Conservation (phyloP, 2,888 invertebrate species). For the Bhutanitis thaidina region DNA sequence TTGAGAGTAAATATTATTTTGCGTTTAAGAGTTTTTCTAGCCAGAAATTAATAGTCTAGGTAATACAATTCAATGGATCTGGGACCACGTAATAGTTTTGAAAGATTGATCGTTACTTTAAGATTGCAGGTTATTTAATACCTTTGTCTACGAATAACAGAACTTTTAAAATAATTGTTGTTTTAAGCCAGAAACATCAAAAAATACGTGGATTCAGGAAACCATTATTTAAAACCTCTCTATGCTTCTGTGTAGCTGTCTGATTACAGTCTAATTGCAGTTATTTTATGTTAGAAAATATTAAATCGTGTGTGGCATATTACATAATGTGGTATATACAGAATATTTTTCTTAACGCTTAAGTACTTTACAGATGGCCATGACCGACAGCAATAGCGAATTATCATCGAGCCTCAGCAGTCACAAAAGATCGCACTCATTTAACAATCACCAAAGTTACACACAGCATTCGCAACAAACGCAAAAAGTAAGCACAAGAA, state of each 20-base stretch:
- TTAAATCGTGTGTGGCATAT: constrained; percentile 20
- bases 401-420: constrained; percentile 75
- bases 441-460: constrained; percentile 85
- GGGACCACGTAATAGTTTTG: constrained; percentile 15
- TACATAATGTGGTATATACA: background rate
- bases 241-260: constrained; percentile 39
- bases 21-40: background rate
- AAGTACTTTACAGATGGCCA: constrained; percentile 80
- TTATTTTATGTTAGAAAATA: constrained; percentile 23
- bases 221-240: constrained; percentile 28
- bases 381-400: constrained; percentile 78
- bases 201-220: constrained; percentile 16
- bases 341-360: background rate
- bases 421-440: constrained; percentile 85
- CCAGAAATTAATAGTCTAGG: background rate
- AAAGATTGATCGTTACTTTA: background rate
- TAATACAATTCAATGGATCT: constrained; percentile 6
- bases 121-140: background rate
- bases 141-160: too few relatives aligned
- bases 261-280: constrained; percentile 30
- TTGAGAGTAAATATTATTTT: constrained; percentile 8
- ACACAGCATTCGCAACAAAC: constrained; percentile 81
- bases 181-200: background rate
- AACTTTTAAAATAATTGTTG: background rate
- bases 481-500: constrained; percentile 81